Evolutionary conservation across 2,888 invertebrate genomes (phyloP).

Genomic region (Andricus quercusramuli): DNA sequence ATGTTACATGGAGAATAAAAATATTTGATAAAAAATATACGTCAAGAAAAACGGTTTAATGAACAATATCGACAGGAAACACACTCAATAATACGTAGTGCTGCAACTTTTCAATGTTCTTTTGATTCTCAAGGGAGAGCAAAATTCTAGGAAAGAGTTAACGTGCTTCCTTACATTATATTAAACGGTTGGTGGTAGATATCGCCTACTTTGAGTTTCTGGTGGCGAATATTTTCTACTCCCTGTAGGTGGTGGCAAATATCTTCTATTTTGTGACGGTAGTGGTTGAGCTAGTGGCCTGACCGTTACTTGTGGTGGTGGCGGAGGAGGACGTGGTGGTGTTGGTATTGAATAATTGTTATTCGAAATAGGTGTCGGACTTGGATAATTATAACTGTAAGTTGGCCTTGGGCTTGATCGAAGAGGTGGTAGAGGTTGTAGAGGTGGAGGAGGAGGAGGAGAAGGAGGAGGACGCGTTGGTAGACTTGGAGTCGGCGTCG

Average conservation of each 20-base stretch:
- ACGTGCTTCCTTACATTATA: neutral
- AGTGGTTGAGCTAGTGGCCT: neutral
- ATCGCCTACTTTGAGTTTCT: neutral
- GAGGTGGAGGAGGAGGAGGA: neutral
- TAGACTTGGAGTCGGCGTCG: neutral
- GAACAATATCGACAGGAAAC: too few species aligned
- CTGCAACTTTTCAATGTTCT: neutral
- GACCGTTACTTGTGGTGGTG: neutral
- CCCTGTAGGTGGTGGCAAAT: neutral
- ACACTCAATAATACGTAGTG: neutral
- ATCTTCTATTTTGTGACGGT: too few species aligned
- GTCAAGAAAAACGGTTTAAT: too few species aligned
- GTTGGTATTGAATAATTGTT: neutral
- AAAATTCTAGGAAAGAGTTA: neutral
- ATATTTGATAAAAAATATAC: too few species aligned
- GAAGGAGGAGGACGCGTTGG: neutral
- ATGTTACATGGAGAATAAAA: neutral
- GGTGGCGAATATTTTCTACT: neutral
- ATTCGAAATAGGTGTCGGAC: neutral
- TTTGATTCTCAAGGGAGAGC: neutral
- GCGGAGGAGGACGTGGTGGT: neutral
- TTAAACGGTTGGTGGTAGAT: neutral
- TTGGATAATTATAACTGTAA: neutral
- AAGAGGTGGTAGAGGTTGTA: neutral
- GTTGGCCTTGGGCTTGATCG: neutral